Evolutionary conservation across 2,113 vertebrate species (phyloP).

Genomic region (Elephantulus edwardii): DNA sequence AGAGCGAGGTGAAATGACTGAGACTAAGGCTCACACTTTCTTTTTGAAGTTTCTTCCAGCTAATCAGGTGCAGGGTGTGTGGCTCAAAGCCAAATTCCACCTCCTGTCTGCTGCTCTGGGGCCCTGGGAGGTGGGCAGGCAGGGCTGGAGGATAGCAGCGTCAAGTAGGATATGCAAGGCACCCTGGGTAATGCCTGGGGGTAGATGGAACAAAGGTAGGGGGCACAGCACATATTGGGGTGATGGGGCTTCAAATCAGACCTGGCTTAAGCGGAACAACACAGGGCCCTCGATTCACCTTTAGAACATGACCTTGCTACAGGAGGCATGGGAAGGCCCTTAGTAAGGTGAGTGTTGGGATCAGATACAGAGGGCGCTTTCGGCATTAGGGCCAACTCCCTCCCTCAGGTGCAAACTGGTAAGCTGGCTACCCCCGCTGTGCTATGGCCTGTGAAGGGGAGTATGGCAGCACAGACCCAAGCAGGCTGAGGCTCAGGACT

Average conservation of each 20-base stretch:
- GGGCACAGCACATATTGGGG: background rate
- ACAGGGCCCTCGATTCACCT: background rate
- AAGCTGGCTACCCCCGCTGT: background rate
- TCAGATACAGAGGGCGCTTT: accelerated
- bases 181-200: background rate
- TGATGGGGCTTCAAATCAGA: background rate
- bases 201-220: background rate
- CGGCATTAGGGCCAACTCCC: background rate
- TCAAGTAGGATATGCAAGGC: background rate
- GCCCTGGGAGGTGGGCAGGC: background rate
- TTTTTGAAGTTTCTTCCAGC: background rate
- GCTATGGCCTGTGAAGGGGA: accelerated
- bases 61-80: background rate
- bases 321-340: background rate
- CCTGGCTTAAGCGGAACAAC: no score
- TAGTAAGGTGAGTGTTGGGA: background rate
- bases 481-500: background rate
- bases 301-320: background rate
- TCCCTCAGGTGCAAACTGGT: background rate
- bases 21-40: background rate
- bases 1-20: background rate
- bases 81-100: background rate
- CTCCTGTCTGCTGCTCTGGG: background rate
- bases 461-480: background rate
- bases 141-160: background rate